Conservation (phyloP, 1,140 invertebrate species). For the Mya arenaria region DNA sequence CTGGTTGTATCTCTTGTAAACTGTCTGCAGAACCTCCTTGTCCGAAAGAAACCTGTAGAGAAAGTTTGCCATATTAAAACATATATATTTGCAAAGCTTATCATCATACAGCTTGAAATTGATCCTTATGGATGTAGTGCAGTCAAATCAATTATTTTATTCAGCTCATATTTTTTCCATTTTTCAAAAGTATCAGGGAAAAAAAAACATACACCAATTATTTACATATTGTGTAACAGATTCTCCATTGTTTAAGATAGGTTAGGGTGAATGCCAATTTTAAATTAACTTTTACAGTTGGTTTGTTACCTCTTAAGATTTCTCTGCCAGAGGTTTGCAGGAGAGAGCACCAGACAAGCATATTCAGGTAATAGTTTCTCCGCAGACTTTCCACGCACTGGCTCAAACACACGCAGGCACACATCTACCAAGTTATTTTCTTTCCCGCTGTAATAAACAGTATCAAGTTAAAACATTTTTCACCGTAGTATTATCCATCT, state of each 20-base stretch:
- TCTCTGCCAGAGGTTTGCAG: slow-evolving; percentile 95
- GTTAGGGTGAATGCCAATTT: neutral
- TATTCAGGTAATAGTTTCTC: slow-evolving; percentile 89
- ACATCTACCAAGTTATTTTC: slow-evolving; percentile 89
- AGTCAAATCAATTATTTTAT: too few relatives aligned
- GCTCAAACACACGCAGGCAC: slow-evolving; percentile 92
- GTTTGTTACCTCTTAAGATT: slow-evolving; percentile 82
- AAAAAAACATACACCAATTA: too few relatives aligned
- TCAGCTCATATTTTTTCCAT: too few relatives aligned
- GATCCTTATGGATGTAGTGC: too few relatives aligned
- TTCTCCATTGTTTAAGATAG: too few relatives aligned
- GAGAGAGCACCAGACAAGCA: slow-evolving; percentile 95
- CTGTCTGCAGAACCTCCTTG: slow-evolving; percentile 72
- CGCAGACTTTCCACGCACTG: slow-evolving; percentile 61
- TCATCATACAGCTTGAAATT: too few relatives aligned
- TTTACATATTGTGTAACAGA: too few relatives aligned
- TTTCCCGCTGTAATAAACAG: too few relatives aligned
- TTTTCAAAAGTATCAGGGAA: too few relatives aligned
- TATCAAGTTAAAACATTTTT: too few relatives aligned
- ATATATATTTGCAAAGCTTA: too few relatives aligned
- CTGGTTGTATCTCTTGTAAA: slow-evolving; percentile 73
- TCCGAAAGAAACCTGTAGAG: slow-evolving; percentile 65
- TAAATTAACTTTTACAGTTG: neutral
- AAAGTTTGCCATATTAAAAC: neutral
- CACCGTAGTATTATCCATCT: too few relatives aligned